These are phyloP conservation scores for Hemicrepidius hirtus DNA, from an alignment of 2,888 invertebrate species.

Conservation along the genomic window DNA sequence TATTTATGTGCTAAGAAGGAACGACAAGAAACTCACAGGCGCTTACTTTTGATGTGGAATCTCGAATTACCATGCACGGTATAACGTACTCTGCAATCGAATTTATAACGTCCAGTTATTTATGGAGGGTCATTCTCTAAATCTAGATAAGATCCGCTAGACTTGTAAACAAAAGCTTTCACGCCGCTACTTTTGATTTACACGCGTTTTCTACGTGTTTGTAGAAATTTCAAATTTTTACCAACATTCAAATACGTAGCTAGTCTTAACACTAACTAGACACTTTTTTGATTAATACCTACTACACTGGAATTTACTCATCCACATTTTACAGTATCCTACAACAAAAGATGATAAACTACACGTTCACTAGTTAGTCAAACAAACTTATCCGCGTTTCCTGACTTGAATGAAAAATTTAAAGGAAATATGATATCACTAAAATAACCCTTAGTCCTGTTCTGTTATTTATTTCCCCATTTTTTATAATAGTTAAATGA, in stretches of 20 bases:
- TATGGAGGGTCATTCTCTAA: slow-evolving; percentile 31
- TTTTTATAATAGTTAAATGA: background rate
- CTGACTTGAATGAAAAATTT: too few relatives aligned
- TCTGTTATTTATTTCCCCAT: too few relatives aligned
- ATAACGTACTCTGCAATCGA: slow-evolving; percentile 22
- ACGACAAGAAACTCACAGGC: slow-evolving; percentile 32
- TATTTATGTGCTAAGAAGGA: slow-evolving; percentile 30
- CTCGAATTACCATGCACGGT: slow-evolving; percentile 38
- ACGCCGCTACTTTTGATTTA: slow-evolving; percentile 28
- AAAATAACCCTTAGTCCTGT: too few relatives aligned
- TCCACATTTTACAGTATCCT: slow-evolving; percentile 10
- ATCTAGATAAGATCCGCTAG: slow-evolving; percentile 34
- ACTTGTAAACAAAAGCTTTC: slow-evolving; percentile 36
- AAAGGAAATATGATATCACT: too few relatives aligned
- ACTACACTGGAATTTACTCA: background rate
- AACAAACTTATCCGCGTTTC: too few relatives aligned
- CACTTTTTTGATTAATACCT: slow-evolving; percentile 9
- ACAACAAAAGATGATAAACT: slow-evolving; percentile 19
- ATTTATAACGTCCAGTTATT: slow-evolving; percentile 35
- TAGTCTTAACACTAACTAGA: background rate
- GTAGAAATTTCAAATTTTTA: slow-evolving; percentile 5
- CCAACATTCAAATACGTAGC: background rate
- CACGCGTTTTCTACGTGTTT: slow-evolving; percentile 25
- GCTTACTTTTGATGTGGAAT: slow-evolving; percentile 40
- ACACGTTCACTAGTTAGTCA: background rate